A percentile compares a stretch with the other conserved stretches of the same genome.
Evolutionary conservation across 1,140 invertebrate species (phyloP).

Genomic region (Zaprionus nigranus): DNA sequence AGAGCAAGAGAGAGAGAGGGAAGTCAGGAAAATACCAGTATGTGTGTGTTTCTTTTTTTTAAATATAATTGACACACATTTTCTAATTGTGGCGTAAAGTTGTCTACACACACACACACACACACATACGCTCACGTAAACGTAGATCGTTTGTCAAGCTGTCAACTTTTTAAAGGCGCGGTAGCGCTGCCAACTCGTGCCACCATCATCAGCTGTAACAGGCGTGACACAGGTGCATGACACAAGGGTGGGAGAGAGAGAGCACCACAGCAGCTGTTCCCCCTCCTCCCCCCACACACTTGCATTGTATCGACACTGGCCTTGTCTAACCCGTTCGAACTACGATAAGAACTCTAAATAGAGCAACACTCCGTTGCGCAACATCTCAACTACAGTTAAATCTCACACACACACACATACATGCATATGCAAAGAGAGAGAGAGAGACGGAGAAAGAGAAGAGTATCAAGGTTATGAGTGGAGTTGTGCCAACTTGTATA

Average conservation of each 20-base stretch:
- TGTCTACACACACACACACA: slow-evolving; percentile 29
- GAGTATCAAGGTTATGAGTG: background rate
- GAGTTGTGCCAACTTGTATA: background rate
- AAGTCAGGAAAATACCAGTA: slow-evolving; percentile 72
- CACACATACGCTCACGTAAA: background rate
- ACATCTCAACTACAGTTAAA: slow-evolving; percentile 23
- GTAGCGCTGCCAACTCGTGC: slow-evolving; percentile 44
- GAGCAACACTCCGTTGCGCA: slow-evolving; percentile 45
- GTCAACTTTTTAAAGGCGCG: slow-evolving; percentile 48
- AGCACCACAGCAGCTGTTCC: slow-evolving; percentile 26
- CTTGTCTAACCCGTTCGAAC: slow-evolving; percentile 41
- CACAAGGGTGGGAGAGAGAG: slow-evolving; percentile 19
- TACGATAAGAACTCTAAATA: slow-evolving; percentile 45
- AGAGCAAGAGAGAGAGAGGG: slow-evolving; percentile 27
- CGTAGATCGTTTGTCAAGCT: slow-evolving; percentile 55
- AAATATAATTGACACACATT: slow-evolving; percentile 80
- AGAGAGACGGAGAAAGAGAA: background rate
- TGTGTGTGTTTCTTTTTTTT: slow-evolving; percentile 31
- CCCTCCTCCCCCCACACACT: background rate
- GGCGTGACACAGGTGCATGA: slow-evolving; percentile 29
- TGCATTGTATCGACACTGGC: slow-evolving; percentile 2
- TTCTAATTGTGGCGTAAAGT: slow-evolving; percentile 74
- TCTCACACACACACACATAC: background rate
- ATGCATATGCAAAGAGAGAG: background rate
- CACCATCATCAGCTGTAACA: slow-evolving; percentile 66